Base-by-base conservation (phyloP, 2,888 invertebrate genomes). In the Lottia scabra region DNA sequence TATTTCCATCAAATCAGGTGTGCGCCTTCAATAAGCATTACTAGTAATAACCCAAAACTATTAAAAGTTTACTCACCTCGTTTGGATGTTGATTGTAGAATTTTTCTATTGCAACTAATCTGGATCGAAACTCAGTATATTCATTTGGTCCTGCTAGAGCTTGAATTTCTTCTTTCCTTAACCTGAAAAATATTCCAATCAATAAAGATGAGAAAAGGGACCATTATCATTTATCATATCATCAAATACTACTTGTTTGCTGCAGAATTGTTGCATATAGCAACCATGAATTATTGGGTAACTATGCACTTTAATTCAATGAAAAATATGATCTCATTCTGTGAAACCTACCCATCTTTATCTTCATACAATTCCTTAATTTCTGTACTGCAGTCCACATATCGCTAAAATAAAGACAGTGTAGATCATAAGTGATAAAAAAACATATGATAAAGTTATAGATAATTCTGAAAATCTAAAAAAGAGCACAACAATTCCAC, bases 91-190 rank as follows among this genome's bases (percentile, higher is more conserved):
- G 94, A 71, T 96, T 93, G 87, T 99, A 98, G 88, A 98, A 98
- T 83, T 99, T 98, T 89, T 98, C 98, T 71, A 99, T 96, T 81
- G 94, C 94, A 88, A 98, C 97, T 15, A 99, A 91, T 48, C 99
- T 92, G 0, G 94, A 93, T 89, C 99, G 99, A 90, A 99, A 99
- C 89, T 99, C 99, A 77, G 95, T 95, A 89, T 99, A 99, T 89
- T 99, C 99, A 91, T 99, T 99, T 1, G 99, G 98, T 0, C 99
- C 99, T 0, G 98, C 97, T 27, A 99, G 91, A 0, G 97, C 94
- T 63, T 95, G 93, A 76, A 98, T 96, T 92, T 99, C 98, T 85
- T 97, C 96, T 90, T 97, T 98, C 19, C 98, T 92, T 80, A 96
- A 93, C 0, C 96, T 89, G 74, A 46, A 79, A 78, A 62, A n/a